phyloP scores from a whole-genome alignment of 2,888 invertebrate genomes.

The Scaptomyza flava region DNA sequence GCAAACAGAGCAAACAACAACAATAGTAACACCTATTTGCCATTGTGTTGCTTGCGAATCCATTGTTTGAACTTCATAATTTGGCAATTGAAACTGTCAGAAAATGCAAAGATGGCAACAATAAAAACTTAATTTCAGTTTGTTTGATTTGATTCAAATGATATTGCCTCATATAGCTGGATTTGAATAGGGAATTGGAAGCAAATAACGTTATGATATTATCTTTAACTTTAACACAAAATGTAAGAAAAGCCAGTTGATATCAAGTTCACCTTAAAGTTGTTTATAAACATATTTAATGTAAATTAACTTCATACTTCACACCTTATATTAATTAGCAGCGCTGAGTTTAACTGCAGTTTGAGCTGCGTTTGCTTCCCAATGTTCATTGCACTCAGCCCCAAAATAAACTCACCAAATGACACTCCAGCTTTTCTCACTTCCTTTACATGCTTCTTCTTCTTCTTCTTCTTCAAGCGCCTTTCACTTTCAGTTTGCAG shows the following conservation, averaged over 20 bases:
- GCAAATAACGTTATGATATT: not conserved
- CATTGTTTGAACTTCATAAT: conserved; percentile 54
- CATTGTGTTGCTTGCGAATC: conserved; percentile 50
- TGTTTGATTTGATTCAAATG: conserved; percentile 15
- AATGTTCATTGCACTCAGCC: conserved; percentile 35
- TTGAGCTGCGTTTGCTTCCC: not conserved
- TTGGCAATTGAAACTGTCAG: conserved; percentile 63
- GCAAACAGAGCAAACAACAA: conserved; percentile 32
- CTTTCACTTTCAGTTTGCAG: conserved; percentile 71
- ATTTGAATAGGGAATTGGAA: conserved; percentile 14
- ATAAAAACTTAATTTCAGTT: conserved; percentile 18
- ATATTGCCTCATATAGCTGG: conserved; percentile 27
- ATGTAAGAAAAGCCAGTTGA: too few relatives aligned
- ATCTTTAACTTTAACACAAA: too few relatives aligned
- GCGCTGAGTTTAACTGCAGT: not conserved
- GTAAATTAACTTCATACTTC: not conserved
- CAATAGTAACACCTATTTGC: conserved; percentile 49
- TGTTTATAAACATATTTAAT: not conserved
- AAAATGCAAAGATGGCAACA: conserved; percentile 11
- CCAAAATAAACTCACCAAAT: not conserved
- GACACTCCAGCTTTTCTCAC: conserved; percentile 28
- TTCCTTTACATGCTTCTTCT: conserved; percentile 58
- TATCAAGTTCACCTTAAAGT: too few relatives aligned
- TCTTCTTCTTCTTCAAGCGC: conserved; percentile 26
- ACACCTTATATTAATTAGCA: conserved; percentile 10